Evolutionary conservation across 2,888 invertebrate species (phyloP).

Genomic region (Alloplasta piceator): DNA sequence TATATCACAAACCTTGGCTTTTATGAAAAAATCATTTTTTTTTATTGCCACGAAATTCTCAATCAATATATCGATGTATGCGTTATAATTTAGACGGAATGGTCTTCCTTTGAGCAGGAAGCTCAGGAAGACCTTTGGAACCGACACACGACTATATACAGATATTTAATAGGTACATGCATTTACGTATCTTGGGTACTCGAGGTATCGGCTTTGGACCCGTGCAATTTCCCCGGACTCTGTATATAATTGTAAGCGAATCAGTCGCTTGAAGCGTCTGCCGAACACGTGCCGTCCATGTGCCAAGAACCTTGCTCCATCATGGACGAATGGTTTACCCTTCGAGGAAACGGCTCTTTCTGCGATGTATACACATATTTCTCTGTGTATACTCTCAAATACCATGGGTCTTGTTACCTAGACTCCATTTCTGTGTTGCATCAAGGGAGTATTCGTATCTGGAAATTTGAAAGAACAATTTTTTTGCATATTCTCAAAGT

Average conservation of each 20-base stretch:
- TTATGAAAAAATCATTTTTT: too few species aligned
- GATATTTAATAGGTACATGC: neutral
- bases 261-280: slow-evolving; percentile 53
- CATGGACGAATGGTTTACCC: slow-evolving; percentile 19
- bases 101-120: slow-evolving; percentile 10
- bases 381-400: slow-evolving; percentile 5
- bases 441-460: too few species aligned
- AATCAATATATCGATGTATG: slow-evolving; percentile 5
- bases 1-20: too few species aligned
- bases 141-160: neutral
- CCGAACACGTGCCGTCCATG: slow-evolving; percentile 76
- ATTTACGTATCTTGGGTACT: slow-evolving; percentile 5
- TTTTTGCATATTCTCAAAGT: too few species aligned
- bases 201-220: slow-evolving; percentile 15
- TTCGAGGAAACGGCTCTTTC: slow-evolving; percentile 25
- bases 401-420: slow-evolving; percentile 24
- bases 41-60: too few species aligned
- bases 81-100: slow-evolving; percentile 5
- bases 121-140: slow-evolving; percentile 30
- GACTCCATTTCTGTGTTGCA: neutral
- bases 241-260: slow-evolving; percentile 39
- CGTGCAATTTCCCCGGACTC: neutral
- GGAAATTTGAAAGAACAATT: too few species aligned
- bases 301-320: slow-evolving; percentile 55
- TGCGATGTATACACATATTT: neutral